phyloP scores from a whole-genome alignment of 2,797 vertebrate genomes.

The Cheirogaleus major region DNA sequence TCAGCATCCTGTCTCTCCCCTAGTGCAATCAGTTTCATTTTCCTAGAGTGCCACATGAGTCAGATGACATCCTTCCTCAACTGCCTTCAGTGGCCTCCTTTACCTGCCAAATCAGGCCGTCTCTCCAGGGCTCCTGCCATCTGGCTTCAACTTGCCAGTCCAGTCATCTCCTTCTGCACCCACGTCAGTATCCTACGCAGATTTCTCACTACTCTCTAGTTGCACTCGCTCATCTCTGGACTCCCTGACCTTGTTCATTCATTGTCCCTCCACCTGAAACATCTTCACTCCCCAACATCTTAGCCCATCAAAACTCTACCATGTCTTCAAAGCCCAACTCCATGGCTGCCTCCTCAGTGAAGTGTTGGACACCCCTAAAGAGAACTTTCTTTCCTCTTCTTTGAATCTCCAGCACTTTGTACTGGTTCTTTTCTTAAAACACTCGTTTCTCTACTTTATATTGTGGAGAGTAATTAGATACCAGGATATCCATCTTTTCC shows the following conservation, averaged over 20 bases:
- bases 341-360: not conserved
- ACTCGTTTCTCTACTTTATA: not conserved
- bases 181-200: fast-evolving
- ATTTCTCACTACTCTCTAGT: not conserved
- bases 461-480: not conserved
- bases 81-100: not conserved
- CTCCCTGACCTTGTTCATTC: not conserved
- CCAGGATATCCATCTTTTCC: not conserved
- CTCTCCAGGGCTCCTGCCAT: not conserved
- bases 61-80: not conserved
- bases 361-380: not conserved
- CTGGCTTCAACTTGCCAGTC: not conserved
- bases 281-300: not conserved
- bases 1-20: not conserved
- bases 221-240: too few relatives aligned
- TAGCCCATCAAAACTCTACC: not conserved
- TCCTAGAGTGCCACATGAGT: not conserved
- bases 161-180: not conserved
- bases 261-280: not conserved
- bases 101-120: not conserved
- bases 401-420: not conserved
- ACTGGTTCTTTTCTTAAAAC: not conserved
- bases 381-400: not conserved
- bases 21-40: not conserved
- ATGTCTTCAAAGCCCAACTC: not conserved